These are phyloP conservation scores for Crocallis elinguaria DNA, from an alignment of 2,888 invertebrate species.

Conservation along the genomic window DNA sequence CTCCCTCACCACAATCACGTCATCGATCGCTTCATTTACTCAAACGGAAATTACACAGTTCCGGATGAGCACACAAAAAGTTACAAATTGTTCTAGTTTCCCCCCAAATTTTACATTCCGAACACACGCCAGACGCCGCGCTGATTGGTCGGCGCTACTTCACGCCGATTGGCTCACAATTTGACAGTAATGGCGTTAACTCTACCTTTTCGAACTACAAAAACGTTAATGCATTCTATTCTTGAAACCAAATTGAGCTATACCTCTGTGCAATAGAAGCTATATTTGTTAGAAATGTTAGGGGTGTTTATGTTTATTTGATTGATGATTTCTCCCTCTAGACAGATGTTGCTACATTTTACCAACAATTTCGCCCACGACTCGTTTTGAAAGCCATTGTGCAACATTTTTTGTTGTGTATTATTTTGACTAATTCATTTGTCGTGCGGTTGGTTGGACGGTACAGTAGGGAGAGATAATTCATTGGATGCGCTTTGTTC, in stretches of 20 bases:
- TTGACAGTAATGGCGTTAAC: constrained; percentile 84
- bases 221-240: constrained; percentile 18
- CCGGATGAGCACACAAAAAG: constrained; percentile 63
- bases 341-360: constrained; percentile 84
- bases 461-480: constrained; percentile 71
- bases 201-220: constrained; percentile 45
- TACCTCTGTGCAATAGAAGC: not conserved
- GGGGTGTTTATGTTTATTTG: constrained; percentile 27
- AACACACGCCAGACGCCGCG: constrained; percentile 63
- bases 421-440: constrained; percentile 82
- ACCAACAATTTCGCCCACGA: constrained; percentile 83
- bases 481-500: constrained; percentile 72
- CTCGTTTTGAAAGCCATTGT: constrained; percentile 75
- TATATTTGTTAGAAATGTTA: constrained; percentile 10
- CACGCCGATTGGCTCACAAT: constrained; percentile 78
- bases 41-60: constrained; percentile 55
- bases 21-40: constrained; percentile 41
- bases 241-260: constrained; percentile 23
- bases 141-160: constrained; percentile 71
- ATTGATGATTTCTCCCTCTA: constrained; percentile 57
- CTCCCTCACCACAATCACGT: constrained; percentile 33
- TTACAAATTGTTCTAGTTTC: constrained; percentile 74
- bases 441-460: constrained; percentile 81
- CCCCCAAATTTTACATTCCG: constrained; percentile 78
- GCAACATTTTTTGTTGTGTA: constrained; percentile 69